Evolutionary conservation across 2,113 vertebrate species (phyloP).

Genomic region (Leuciscus idus): DNA sequence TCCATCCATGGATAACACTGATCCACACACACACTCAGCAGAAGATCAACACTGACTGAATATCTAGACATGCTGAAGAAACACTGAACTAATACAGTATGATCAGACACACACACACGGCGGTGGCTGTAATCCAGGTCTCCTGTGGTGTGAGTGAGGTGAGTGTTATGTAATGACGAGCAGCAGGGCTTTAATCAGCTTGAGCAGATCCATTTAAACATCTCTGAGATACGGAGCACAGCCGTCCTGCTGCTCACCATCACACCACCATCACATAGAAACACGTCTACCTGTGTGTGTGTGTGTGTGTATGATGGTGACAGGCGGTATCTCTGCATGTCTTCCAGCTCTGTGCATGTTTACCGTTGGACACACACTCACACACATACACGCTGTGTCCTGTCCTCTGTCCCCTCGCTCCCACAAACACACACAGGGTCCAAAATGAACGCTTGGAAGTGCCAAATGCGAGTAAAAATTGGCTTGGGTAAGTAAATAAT

Average conservation of each 20-base stretch:
- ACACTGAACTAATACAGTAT: constrained; percentile 9
- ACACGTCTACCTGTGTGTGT: constrained; percentile 18
- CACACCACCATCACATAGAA: constrained; percentile 28
- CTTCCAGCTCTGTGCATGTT: constrained; percentile 47
- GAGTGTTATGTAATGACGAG: constrained; percentile 54
- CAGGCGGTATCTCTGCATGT: constrained; percentile 51
- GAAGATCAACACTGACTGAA: constrained; percentile 59
- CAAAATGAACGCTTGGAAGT: not conserved
- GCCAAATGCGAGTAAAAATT: constrained; percentile 16
- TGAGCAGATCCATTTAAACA: constrained; percentile 49
- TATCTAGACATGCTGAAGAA: constrained; percentile 51
- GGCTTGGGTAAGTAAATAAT: constrained; percentile 7
- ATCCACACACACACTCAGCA: not conserved
- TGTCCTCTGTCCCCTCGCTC: too few species aligned
- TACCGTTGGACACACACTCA: constrained; percentile 41
- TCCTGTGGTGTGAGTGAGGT: constrained; percentile 44
- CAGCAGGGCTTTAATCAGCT: constrained; percentile 54
- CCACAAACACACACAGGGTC: constrained; percentile 9
- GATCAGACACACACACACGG: constrained; percentile 4
- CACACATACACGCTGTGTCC: not conserved
- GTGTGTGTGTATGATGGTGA: constrained; percentile 21
- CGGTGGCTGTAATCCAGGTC: constrained; percentile 31
- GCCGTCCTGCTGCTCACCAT: constrained; percentile 21
- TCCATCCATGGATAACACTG: not conserved
- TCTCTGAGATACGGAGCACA: constrained; percentile 20